A percentile compares a stretch with the other conserved stretches of the same genome.
Conservation (phyloP, 2,888 invertebrate genomes). For the Nemoura dubitans region DNA sequence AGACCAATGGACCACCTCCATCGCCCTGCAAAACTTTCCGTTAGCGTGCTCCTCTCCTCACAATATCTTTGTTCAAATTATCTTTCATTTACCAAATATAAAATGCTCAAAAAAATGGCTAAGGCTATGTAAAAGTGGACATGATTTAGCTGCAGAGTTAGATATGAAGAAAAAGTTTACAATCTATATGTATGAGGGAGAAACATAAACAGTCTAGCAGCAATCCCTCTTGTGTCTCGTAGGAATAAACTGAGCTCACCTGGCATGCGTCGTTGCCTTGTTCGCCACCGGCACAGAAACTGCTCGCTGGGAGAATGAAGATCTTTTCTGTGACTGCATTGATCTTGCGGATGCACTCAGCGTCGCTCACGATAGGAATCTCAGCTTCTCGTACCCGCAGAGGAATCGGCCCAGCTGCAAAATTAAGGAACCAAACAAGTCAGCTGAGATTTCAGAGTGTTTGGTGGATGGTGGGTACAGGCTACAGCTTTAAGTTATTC, state of each 20-base stretch:
- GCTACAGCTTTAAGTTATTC: background rate
- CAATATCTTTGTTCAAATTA: background rate
- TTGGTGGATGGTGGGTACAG: background rate
- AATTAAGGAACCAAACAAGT: constrained; percentile 36
- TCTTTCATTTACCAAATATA: background rate
- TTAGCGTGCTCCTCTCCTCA: background rate
- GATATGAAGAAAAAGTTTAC: too few species aligned
- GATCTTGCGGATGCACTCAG: constrained; percentile 90
- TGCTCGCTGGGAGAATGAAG: constrained; percentile 90
- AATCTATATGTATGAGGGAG: too few species aligned
- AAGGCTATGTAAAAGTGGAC: too few species aligned
- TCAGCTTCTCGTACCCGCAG: constrained; percentile 88
- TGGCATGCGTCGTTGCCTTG: constrained; percentile 93
- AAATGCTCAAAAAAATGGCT: background rate
- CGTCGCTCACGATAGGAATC: constrained; percentile 91
- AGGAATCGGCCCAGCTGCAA: constrained; percentile 87
- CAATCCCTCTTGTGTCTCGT: too few species aligned
- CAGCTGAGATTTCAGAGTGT: background rate
- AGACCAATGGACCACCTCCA: constrained; percentile 92
- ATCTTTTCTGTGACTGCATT: constrained; percentile 95
- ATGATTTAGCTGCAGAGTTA: too few species aligned
- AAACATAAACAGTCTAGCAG: too few species aligned
- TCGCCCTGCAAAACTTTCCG: constrained; percentile 73
- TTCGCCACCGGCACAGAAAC: constrained; percentile 94
- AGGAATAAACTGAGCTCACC: constrained; percentile 68